phyloP scores from a whole-genome alignment of 2,888 invertebrate species.

The Ypsolopha sequella region DNA sequence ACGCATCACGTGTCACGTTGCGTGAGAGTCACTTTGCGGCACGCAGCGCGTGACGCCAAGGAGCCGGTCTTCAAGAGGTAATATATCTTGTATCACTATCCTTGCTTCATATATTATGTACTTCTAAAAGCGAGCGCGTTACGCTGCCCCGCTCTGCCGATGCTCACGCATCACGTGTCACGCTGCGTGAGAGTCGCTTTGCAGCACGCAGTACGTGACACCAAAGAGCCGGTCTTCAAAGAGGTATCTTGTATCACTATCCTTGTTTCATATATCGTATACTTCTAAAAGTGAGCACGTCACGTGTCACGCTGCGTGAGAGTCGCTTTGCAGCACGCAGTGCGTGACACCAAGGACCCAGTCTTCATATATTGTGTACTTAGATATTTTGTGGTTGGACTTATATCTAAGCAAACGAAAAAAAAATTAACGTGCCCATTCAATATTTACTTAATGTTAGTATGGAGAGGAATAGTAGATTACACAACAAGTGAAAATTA shows the following conservation, averaged over 20 bases:
- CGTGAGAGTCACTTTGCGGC: conserved; percentile 20
- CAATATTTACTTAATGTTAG: not conserved
- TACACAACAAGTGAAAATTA: too few relatives aligned
- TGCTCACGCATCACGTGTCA: conserved; percentile 41
- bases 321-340: conserved; percentile 14
- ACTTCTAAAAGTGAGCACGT: conserved; percentile 30
- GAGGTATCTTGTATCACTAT: conserved; percentile 27
- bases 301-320: conserved; percentile 41
- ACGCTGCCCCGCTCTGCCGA: conserved; percentile 32
- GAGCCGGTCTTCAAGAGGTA: conserved; percentile 47
- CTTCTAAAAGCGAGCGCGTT: conserved; percentile 35
- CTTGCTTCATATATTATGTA: not conserved
- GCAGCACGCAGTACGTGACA: conserved; percentile 9
- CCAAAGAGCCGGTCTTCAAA: conserved; percentile 31
- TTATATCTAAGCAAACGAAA: not conserved
- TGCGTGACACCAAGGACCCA: conserved; percentile 17
- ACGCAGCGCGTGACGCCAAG: conserved; percentile 11
- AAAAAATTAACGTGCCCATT: not conserved
- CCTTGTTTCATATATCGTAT: not conserved
- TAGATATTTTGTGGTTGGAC: too few relatives aligned
- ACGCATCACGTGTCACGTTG: conserved; percentile 44
- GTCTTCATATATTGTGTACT: conserved; percentile 20
- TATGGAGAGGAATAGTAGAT: not conserved
- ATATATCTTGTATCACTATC: not conserved
- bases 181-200: conserved; percentile 30